phyloP scores from a whole-genome alignment of 2,797 vertebrate genomes.

The Hyperoplus lanceolatus region DNA sequence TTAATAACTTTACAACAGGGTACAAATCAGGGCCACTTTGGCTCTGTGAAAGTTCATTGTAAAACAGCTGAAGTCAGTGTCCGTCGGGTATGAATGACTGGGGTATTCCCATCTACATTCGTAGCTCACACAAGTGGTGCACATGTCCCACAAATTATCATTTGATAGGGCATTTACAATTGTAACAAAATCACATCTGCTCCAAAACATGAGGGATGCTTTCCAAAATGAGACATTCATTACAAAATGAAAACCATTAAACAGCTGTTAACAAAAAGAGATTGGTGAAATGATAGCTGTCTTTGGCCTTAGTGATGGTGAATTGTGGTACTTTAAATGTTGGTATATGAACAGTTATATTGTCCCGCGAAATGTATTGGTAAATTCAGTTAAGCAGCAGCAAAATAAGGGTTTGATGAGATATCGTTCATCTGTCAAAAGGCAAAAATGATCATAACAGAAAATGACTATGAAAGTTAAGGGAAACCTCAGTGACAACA shows the following conservation, averaged over 20 bases:
- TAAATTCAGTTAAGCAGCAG: background rate
- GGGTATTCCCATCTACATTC: slow-evolving; percentile 52
- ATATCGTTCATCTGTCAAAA: background rate
- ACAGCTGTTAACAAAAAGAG: background rate
- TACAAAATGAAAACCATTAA: slow-evolving; percentile 1
- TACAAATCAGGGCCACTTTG: slow-evolving; percentile 78
- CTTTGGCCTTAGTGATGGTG: slow-evolving; percentile 54
- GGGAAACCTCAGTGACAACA: slow-evolving; percentile 59
- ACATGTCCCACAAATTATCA: background rate
- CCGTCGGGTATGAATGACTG: slow-evolving; percentile 16
- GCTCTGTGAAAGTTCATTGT: slow-evolving; percentile 70
- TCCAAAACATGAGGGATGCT: background rate
- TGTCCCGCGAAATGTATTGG: background rate
- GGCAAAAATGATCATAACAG: slow-evolving; percentile 8
- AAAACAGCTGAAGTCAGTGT: slow-evolving; percentile 71
- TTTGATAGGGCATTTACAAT: background rate
- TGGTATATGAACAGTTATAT: background rate
- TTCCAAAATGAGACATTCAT: background rate
- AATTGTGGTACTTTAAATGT: slow-evolving; percentile 8
- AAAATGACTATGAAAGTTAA: slow-evolving; percentile 16
- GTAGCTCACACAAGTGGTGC: slow-evolving; percentile 31
- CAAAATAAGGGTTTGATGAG: background rate
- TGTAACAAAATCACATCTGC: background rate
- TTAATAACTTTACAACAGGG: slow-evolving; percentile 82
- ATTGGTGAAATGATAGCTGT: background rate